Evolutionary conservation across 2,888 invertebrate species (phyloP).

Genomic region (Zygaena filipendulae): DNA sequence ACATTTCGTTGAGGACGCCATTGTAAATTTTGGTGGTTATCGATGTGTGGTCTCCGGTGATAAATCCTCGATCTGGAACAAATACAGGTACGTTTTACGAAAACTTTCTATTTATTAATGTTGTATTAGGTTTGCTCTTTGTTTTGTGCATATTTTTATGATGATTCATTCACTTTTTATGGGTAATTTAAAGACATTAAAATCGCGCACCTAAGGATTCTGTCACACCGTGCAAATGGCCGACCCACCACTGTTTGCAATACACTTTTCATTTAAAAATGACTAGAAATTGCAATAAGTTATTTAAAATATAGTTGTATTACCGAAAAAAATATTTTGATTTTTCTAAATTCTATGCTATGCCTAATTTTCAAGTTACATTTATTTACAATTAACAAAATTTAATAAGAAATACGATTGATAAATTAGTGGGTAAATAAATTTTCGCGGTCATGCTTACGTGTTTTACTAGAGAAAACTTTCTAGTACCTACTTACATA

Average conservation of each 20-base stretch:
- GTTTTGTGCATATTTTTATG: conserved; percentile 53
- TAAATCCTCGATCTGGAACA: conserved; percentile 64
- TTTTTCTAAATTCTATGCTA: too few relatives aligned
- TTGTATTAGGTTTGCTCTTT: conserved; percentile 31
- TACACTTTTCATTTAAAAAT: conserved; percentile 32
- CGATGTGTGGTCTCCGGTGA: conserved; percentile 61
- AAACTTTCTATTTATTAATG: conserved; percentile 42
- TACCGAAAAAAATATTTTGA: too few relatives aligned
- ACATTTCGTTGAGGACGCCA: conserved; percentile 54
- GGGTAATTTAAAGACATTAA: conserved; percentile 43
- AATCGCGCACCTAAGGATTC: conserved; percentile 70
- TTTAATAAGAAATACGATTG: too few relatives aligned
- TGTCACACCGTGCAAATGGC: conserved; percentile 78
- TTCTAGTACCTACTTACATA: too few relatives aligned
- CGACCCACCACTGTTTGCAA: conserved; percentile 76
- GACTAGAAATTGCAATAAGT: too few relatives aligned
- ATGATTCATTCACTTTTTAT: conserved; percentile 53
- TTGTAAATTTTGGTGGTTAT: conserved; percentile 58
- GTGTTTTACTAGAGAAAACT: too few relatives aligned
- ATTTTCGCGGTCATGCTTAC: too few relatives aligned
- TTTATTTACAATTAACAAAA: too few relatives aligned
- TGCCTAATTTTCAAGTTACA: too few relatives aligned
- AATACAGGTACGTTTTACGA: conserved; percentile 57
- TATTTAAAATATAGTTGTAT: too few relatives aligned
- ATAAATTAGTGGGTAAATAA: too few relatives aligned